Evolutionary conservation across 2,113 vertebrate genomes (phyloP), one percentile per base, ranked within the genome.

Genomic region (Nibea albiflora): DNA sequence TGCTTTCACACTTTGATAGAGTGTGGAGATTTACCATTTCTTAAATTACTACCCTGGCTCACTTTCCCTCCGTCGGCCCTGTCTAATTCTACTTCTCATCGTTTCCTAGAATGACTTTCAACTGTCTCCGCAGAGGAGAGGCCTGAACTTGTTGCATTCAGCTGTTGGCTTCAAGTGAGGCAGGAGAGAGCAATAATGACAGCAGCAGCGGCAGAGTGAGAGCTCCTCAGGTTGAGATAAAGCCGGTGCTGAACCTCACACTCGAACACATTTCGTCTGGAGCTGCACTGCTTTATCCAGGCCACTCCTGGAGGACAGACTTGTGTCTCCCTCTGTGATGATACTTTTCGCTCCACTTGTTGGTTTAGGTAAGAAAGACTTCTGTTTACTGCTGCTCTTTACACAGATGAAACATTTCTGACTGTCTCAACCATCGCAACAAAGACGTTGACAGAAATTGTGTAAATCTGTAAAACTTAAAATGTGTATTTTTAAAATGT

Each of bases 31-130:
- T 81, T 68, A 73, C 54, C 62, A 73, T 81, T 62, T 62, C 49
- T 44, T 42, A 62, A 85, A 81, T 50, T n/a, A 73, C 42, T 62
- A 52, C 31, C 47, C 28, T 39, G 17, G 46, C 20, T 49, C 53
- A n/a, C 73, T 68, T n/a, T 85, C 56, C 39, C 61, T 65, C 9
- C 12, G 46, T 9, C 12, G 1, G 15, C 20, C 24, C 26, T 35
- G 50, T 81, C 73, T 68, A 47, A 72, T 52, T 73, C 52, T 20
- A 70, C 46, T 44, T 35, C 46, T 68, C 54, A 73, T 61, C 15
- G 58, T 87, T 83, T 76, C 49, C 80, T 47, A 52, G 54, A 80
- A 76, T 64, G 9, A 74, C 49, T 62, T 73, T 52, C n/a, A 73
- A n/a, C 42, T 42, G 62, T 62, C 35, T 83, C 81, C 0, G 19